Conservation (phyloP, 1,140 invertebrate species). For the Helicorthomorpha holstii region DNA sequence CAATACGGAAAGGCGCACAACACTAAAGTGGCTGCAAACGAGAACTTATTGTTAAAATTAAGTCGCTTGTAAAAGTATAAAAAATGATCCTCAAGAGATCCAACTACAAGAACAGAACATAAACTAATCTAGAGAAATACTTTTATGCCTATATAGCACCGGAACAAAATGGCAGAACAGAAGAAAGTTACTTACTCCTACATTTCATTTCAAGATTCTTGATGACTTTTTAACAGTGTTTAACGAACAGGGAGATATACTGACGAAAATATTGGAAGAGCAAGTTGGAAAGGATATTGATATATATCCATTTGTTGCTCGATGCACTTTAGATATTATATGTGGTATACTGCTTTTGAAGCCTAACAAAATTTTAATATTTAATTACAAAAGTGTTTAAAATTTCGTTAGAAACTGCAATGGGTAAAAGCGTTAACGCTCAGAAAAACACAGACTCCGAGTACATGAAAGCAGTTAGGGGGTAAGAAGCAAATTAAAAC, state of each 20-base stretch:
- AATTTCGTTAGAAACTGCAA: conserved; percentile 52
- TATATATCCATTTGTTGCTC: conserved; percentile 54
- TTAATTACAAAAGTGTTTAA: background rate
- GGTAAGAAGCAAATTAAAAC: conserved; percentile 25
- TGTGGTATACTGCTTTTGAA: conserved; percentile 21
- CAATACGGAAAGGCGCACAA: no score
- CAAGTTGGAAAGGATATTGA: conserved; percentile 50
- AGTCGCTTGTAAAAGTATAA: no score
- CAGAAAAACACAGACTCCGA: conserved; percentile 46
- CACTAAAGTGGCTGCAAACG: no score
- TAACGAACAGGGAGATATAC: conserved; percentile 47
- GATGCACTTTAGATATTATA: conserved; percentile 53
- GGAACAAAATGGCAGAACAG: conserved; percentile 59
- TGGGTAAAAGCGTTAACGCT: conserved; percentile 54
- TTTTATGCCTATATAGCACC: no score
- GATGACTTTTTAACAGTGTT: conserved; percentile 70
- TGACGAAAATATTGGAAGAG: conserved; percentile 46
- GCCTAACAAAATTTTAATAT: background rate
- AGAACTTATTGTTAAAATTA: no score
- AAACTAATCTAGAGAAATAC: no score
- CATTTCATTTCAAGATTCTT: conserved; percentile 77
- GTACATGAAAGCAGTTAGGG: conserved; percentile 55
- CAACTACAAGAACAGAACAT: no score
- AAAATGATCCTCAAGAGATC: no score
- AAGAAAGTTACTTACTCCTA: conserved; percentile 76